Evolutionary conservation across 2,113 vertebrate genomes (phyloP).

Genomic region (Colinus virginianus): DNA sequence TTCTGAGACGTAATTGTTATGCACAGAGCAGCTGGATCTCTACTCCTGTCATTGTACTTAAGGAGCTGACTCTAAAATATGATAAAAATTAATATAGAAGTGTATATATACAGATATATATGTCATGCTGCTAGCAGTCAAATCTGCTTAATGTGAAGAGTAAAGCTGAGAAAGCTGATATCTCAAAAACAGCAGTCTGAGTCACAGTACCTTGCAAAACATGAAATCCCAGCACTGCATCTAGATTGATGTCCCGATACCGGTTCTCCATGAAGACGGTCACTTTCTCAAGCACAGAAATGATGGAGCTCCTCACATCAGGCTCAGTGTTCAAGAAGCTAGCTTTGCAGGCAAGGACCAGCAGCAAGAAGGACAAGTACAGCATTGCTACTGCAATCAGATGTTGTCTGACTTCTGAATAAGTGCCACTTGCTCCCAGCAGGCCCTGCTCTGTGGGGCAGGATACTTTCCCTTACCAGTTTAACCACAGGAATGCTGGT

Average conservation of each 20-base stretch:
- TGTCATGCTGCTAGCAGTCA: neutral
- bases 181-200: neutral
- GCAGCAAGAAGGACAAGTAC: neutral
- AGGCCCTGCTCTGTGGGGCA: neutral
- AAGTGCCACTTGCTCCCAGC: neutral
- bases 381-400: neutral
- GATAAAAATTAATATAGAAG: neutral
- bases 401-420: neutral
- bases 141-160: neutral
- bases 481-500: neutral
- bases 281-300: conserved; percentile 78
- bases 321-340: neutral
- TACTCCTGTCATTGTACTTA: neutral
- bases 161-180: neutral
- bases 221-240: conserved; percentile 82
- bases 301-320: conserved; percentile 73
- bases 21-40: neutral
- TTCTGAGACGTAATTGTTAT: neutral
- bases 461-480: neutral
- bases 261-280: conserved; percentile 80
- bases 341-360: neutral
- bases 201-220: conserved; percentile 81
- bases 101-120: no score
- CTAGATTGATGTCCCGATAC: conserved; percentile 83
- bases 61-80: neutral